Evolutionary conservation across 2,888 invertebrate genomes (phyloP).

Genomic region (Amphimallon solstitiale): DNA sequence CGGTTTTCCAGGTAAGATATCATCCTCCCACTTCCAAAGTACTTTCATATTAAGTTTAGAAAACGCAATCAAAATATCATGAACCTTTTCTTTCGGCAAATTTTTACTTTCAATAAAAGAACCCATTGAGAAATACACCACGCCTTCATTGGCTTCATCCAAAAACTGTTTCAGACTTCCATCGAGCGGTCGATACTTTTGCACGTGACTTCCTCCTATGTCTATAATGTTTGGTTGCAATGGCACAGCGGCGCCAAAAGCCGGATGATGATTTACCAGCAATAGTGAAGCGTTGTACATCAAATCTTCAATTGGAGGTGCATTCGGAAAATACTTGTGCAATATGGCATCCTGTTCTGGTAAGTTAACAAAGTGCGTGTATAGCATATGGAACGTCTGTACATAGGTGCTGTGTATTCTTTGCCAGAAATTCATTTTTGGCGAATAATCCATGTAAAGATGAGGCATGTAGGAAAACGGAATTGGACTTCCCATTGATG

Average conservation of each 20-base stretch:
- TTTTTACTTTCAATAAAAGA: constrained; percentile 69
- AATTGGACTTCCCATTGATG: constrained; percentile 62
- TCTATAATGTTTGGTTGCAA: constrained; percentile 67
- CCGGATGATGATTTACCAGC: constrained; percentile 62
- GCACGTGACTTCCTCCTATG: constrained; percentile 67
- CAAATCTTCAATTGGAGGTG: constrained; percentile 48
- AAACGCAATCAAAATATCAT: constrained; percentile 68
- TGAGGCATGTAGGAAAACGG: constrained; percentile 65
- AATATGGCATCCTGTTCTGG: constrained; percentile 50
- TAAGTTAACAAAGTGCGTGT: constrained; percentile 48
- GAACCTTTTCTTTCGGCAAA: constrained; percentile 65
- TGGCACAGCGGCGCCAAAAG: constrained; percentile 64
- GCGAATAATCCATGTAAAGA: constrained; percentile 58
- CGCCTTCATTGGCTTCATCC: constrained; percentile 67
- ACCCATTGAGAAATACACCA: constrained; percentile 70
- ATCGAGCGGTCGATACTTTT: constrained; percentile 48
- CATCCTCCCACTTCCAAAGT: constrained; percentile 66
- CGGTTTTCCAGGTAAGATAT: constrained; percentile 57
- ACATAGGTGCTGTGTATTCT: constrained; percentile 65
- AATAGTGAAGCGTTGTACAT: constrained; percentile 52
- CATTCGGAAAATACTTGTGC: constrained; percentile 52
- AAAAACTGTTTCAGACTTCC: constrained; percentile 65
- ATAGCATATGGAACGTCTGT: constrained; percentile 52
- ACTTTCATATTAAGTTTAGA: constrained; percentile 67
- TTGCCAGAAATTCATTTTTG: constrained; percentile 65